Conservation (phyloP, 37 sponge, comb jelly and placozoan species). For the Diacarnus erythraeanus region DNA sequence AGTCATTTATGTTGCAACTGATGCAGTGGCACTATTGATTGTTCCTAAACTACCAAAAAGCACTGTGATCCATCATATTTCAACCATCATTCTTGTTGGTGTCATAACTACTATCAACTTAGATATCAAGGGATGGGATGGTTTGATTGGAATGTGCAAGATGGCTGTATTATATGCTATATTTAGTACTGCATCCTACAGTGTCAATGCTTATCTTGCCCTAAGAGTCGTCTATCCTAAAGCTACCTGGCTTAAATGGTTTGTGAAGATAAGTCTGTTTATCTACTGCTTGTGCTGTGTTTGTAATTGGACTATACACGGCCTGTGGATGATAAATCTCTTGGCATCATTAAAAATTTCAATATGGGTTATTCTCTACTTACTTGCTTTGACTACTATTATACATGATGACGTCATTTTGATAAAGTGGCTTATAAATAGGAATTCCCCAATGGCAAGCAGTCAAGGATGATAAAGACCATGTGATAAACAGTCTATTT, state of each 20-base stretch:
- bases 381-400: slow-evolving; percentile 10
- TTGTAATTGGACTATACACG: slow-evolving; percentile 73
- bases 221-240: slow-evolving; percentile 80
- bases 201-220: slow-evolving; percentile 80
- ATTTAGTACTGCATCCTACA: slow-evolving; percentile 57
- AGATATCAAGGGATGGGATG: slow-evolving; percentile 42
- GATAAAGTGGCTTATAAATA: slow-evolving; percentile 50
- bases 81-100: slow-evolving; percentile 34
- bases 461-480: not conserved
- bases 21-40: slow-evolving; percentile 71
- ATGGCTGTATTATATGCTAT: slow-evolving; percentile 74
- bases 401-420: slow-evolving; percentile 62
- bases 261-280: slow-evolving; percentile 43
- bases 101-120: slow-evolving; percentile 41
- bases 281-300: slow-evolving; percentile 63
- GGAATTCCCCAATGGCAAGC: slow-evolving; percentile 32
- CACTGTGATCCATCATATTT: slow-evolving; percentile 73
- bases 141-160: slow-evolving; percentile 60
- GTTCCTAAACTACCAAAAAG: slow-evolving; percentile 80
- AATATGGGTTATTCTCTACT: slow-evolving; percentile 35
- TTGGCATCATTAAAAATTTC: slow-evolving; percentile 15
- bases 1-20: slow-evolving; percentile 72
- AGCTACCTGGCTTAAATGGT: slow-evolving; percentile 26
- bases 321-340: slow-evolving; percentile 49
- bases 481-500: no score